Evolutionary conservation across 64 coral and sea anemone species (phyloP), one percentile per base, ranked within the genome.

Genomic region (Exaiptasia diaphana): DNA sequence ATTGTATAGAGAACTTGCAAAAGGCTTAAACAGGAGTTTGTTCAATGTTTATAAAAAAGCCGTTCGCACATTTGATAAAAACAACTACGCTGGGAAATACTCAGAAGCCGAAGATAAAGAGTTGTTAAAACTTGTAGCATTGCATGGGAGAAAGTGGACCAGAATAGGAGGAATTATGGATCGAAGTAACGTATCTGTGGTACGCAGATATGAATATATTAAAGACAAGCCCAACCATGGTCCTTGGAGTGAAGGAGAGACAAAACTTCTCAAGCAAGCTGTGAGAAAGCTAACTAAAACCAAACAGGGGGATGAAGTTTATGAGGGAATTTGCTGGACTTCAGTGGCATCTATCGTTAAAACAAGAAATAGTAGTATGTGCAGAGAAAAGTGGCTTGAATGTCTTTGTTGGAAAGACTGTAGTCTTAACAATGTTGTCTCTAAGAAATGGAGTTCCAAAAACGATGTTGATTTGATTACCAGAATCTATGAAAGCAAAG

Each of bases 1-100:
- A 28, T 73, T 73, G 21, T 73, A 73, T 73, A 44, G 44, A 30
- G n/a, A 73, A 49, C 69, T 73, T 73, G 69, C 7, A 28, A 73
- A 48, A 73, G 69, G 69, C 22, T 4, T 73, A 29, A 45, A 49
- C 40, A 43, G 69, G 22, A 17, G 26, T 45, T 2, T 73, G 2
- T 48, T 73, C 45, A 30, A 10, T 14, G 17, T 73, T 4, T 73
- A 73, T 25, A 46, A 21, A 32, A 73, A 49, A 49, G 69, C 38
- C 25, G 17, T 41, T 5, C 38, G 69, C 3, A 37, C 44, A 15
- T 73, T 45, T 73, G 69, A 73, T 73, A 17, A 73, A 27, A 25
- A 48, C 26, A 73, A 73, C 44, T 73, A 73, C 23, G 0, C 15
- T 23, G 69, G 69, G 17, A 11, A 4, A 73, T 73, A 42, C 38